Evolutionary conservation across 1,140 invertebrate genomes (phyloP).

Genomic region (Dendrolimus kikuchii): DNA sequence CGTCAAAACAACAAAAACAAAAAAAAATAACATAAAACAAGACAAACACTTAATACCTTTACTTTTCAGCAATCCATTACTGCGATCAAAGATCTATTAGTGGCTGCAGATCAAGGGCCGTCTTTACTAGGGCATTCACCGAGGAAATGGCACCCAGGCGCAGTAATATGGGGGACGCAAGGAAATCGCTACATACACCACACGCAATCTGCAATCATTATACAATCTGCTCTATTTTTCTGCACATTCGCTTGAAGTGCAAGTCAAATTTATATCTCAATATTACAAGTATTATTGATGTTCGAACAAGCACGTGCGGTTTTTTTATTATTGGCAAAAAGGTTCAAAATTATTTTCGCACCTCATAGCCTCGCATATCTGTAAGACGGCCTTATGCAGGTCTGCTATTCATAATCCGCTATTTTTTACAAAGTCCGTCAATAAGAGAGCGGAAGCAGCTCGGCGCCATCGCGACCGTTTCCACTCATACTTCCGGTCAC

Average conservation of each 20-base stretch:
- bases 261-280: too few species aligned
- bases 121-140: neutral
- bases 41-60: too few species aligned
- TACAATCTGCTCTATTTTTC: neutral
- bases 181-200: neutral
- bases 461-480: conserved; percentile 10
- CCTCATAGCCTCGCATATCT: neutral
- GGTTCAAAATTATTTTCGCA: neutral
- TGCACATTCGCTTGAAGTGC: too few species aligned
- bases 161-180: neutral
- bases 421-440: conserved; percentile 26
- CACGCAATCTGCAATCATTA: too few species aligned
- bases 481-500: conserved; percentile 16
- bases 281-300: too few species aligned
- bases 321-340: too few species aligned
- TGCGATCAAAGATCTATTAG: conserved; percentile 47
- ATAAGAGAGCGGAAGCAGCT: conserved; percentile 20
- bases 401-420: conserved; percentile 1
- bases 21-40: too few species aligned
- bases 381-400: neutral
- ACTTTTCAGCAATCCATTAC: conserved; percentile 22
- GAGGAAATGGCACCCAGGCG: neutral
- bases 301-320: too few species aligned
- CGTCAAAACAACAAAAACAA: too few species aligned
- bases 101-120: conserved; percentile 11